Conservation (phyloP, 1,140 invertebrate species). For the Drosophila virilis region DNA sequence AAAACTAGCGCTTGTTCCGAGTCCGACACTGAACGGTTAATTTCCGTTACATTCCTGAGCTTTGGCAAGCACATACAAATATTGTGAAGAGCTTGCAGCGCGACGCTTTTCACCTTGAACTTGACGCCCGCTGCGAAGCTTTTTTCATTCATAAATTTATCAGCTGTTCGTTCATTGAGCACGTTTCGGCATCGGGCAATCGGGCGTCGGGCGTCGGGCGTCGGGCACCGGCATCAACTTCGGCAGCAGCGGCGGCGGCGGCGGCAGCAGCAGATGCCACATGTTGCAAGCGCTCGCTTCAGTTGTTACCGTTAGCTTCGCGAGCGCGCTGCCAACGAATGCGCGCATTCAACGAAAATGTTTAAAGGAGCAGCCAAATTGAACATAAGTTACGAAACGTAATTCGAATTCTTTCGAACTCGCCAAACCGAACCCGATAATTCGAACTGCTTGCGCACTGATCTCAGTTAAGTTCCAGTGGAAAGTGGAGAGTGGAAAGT, state of each 20-base stretch:
- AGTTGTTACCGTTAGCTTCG: slow-evolving; percentile 74
- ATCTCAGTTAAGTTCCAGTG: slow-evolving; percentile 13
- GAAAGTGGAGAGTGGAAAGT: neutral
- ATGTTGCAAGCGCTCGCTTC: slow-evolving; percentile 69
- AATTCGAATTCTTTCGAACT: slow-evolving; percentile 1
- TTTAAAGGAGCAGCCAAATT: too few species aligned
- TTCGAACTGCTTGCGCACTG: neutral
- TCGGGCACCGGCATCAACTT: neutral
- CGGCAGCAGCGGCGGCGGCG: neutral
- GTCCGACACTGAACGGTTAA: neutral
- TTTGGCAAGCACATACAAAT: slow-evolving; percentile 2
- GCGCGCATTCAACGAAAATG: slow-evolving; percentile 15
- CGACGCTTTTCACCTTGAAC: slow-evolving; percentile 66
- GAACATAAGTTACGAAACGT: neutral
- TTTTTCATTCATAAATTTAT: slow-evolving; percentile 70
- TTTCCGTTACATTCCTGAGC: slow-evolving; percentile 6
- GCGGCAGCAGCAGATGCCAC: slow-evolving; percentile 49
- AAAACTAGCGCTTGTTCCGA: too few species aligned
- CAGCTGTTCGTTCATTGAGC: slow-evolving; percentile 55
- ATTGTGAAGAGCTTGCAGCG: neutral
- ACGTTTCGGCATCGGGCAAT: slow-evolving; percentile 7
- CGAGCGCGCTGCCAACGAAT: slow-evolving; percentile 58
- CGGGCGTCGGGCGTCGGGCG: neutral
- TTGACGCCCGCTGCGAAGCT: slow-evolving; percentile 38
- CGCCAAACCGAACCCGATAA: slow-evolving; percentile 8